Conservation (phyloP, 2,797 vertebrate species). For the Periparus ater region DNA sequence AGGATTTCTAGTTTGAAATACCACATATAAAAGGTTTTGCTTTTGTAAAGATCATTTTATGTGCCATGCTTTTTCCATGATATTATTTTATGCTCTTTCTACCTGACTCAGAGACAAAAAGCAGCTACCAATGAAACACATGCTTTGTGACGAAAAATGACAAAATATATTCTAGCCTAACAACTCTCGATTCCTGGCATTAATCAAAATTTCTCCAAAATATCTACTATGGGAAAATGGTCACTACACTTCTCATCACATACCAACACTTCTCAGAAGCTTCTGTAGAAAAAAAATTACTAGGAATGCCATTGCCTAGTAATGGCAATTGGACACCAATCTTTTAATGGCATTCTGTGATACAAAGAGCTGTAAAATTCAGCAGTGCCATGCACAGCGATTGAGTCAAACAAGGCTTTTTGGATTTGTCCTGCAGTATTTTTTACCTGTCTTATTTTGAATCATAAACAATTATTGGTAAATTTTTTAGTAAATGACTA, state of each 20-base stretch:
- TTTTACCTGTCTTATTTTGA: background rate
- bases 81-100: background rate
- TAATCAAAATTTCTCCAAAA: background rate
- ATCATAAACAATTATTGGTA: background rate
- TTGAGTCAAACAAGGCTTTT: background rate
- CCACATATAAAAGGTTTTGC: background rate
- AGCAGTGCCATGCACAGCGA: rapidly evolving
- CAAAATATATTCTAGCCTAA: background rate
- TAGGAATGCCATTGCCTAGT: background rate
- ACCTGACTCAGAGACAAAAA: background rate
- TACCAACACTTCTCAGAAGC: background rate
- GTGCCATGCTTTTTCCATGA: rapidly evolving
- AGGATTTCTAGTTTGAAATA: background rate
- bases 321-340: background rate
- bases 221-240: background rate
- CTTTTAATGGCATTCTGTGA: background rate
- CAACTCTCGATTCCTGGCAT: background rate
- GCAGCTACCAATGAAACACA: background rate
- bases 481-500: background rate
- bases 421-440: background rate
- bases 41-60: background rate
- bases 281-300: background rate
- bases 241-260: rapidly evolving
- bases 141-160: background rate
- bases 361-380: background rate